Conservation (phyloP, 2,797 vertebrate genomes). For the Enteromius mattozi region DNA sequence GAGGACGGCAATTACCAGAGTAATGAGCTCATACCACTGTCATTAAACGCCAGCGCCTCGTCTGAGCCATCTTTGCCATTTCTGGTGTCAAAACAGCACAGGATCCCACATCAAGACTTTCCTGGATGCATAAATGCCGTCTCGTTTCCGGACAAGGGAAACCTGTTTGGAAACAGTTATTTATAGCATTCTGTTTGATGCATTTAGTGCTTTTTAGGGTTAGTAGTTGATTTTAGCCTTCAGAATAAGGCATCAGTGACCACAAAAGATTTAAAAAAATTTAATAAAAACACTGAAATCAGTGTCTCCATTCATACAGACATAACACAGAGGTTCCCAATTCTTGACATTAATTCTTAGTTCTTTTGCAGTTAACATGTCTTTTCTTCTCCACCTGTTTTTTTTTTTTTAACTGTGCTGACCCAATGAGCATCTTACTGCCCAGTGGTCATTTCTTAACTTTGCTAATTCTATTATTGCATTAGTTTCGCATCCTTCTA, state of each 20-base stretch:
- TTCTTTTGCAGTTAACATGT: too few species aligned
- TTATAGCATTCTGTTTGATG: not conserved
- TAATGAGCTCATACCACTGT: constrained; percentile 2
- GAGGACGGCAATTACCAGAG: constrained; percentile 18
- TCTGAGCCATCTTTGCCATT: not conserved
- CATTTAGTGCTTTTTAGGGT: not conserved
- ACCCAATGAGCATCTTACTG: too few species aligned
- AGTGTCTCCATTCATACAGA: not conserved
- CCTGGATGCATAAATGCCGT: not conserved
- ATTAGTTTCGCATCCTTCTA: too few species aligned
- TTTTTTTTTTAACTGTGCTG: too few species aligned
- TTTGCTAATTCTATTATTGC: too few species aligned
- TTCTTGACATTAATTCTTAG: too few species aligned
- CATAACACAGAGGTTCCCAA: too few species aligned
- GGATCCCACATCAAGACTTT: not conserved
- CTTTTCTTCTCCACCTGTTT: too few species aligned
- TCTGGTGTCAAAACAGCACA: not conserved
- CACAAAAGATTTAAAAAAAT: not conserved
- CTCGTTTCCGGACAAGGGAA: not conserved
- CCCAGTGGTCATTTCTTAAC: too few species aligned
- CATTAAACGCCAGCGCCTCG: not conserved
- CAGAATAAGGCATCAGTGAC: not conserved
- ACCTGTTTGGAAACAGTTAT: not conserved
- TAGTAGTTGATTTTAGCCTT: not conserved
- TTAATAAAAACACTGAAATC: not conserved